Base-by-base conservation (phyloP, 2,888 invertebrate species). In the Heliconius ismenius region DNA sequence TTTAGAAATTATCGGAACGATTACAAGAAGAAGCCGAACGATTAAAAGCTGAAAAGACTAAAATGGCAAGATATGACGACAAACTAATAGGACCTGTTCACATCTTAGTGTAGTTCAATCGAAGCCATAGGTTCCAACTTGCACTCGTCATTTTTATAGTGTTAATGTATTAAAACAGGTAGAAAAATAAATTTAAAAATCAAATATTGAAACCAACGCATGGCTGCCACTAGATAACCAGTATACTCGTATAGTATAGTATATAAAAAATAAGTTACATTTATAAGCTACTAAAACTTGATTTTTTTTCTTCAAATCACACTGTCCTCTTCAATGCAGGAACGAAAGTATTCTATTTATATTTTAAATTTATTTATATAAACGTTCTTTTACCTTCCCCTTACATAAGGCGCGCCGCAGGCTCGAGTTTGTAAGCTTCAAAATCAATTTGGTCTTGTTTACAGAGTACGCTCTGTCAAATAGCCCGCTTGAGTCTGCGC, bases 401-500 rank as follows among this genome's bases (percentile, higher is more conserved):
- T 26, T 18, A 26, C 62, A 39, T 36, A 39, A 62, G 39, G 36
- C 62, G 64, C 54, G 39, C 58, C 43, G 54, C 76, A 72, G 72
- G 58, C 83, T 78, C 79, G 81, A 85, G 84, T 86, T 86, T 87
- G 88, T 88, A 88, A 89, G 90, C 90, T 88, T 87, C 88, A 86
- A 91, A 91, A 91, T 90, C 91, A 91, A 91, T 91, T 91, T 89
- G 84, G 83, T 86, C 84, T 87, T 90, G 90, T 91, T 90, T 90
- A 90, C 89, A 86, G 85, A 86, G 87, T 82, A 87, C 85, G 84
- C 84, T 82, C 83, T 83, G 82, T 85, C 86, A 86, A 87, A 88
- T 78, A 76, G 76, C 73, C 62, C 73, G 62, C 73, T 62, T 62
- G 62, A 73, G 73, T 62, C 73, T 73, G 43, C 60, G 72, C 72